Base-by-base conservation (phyloP, 2,888 invertebrate species). In the Urechis unicinctus region DNA sequence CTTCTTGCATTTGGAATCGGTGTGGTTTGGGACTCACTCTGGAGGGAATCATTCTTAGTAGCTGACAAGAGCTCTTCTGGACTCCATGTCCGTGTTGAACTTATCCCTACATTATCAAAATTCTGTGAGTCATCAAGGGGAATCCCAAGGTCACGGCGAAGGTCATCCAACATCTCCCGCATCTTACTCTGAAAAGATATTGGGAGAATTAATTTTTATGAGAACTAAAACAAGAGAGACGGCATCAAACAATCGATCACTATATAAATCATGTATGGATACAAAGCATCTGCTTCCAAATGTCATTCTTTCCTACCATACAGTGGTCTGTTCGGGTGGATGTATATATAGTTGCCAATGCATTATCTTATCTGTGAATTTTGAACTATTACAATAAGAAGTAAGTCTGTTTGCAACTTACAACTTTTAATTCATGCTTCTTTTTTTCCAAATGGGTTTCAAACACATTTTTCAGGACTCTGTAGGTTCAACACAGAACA, bases 391-490 rank as follows among this genome's bases (percentile, higher is more conserved):
- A n/a, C n/a, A n/a, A n/a, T n/a, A n/a, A n/a, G n/a, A n/a, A n/a
- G n/a, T n/a, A n/a, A n/a, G n/a, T n/a, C n/a, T n/a, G n/a, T n/a
- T n/a, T n/a, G n/a, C n/a, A 29, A 61, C 66, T 59, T 63, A 74
- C 75, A 65, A 69, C 70, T 65, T 74, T 70, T n/a, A 77, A 61
- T 41, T 66, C 63, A 51, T 66, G 64, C 61, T 64, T 70, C 48
- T 66, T 68, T 55, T 68, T 69, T 29, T 68, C 64, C 4, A 75
- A 63, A 57, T 77, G 77, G 42, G 67, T 60, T 51, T 74, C 70
- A 66, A 77, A 76, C 41, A 75, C 73, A 50, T 70, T 68, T 50
- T 71, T 65, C 53, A 77, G 61, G 13, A 73, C 75, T 69, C 66
- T 30, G 64, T 60, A 21, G 9, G 26, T 6, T 1, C 22, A 4